A percentile compares a stretch with the other conserved stretches of the same genome.
Evolutionary conservation across 2,113 vertebrate species (phyloP).

Genomic region (Bettongia penicillata): DNA sequence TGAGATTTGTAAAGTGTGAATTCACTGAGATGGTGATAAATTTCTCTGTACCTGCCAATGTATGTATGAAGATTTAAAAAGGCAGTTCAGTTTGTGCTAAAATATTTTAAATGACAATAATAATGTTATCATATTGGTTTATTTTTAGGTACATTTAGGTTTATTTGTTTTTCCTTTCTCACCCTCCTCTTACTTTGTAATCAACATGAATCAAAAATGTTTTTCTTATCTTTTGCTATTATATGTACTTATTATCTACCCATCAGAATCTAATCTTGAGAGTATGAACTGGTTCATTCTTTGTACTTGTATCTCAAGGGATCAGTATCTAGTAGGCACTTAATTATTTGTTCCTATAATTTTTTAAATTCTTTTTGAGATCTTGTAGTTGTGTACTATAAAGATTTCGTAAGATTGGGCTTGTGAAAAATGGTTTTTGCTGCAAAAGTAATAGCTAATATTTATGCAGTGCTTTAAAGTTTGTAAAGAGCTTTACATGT

Average conservation of each 20-base stretch:
- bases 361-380: not conserved
- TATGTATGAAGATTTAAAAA: not conserved
- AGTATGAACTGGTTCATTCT: not conserved
- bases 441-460: not conserved
- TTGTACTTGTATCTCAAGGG: not conserved
- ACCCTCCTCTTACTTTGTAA: not conserved
- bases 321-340: not conserved
- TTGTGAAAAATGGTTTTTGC: not conserved
- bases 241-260: not conserved
- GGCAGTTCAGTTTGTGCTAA: not conserved
- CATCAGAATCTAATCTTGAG: not conserved
- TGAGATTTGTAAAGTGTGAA: not conserved
- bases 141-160: not conserved
- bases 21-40: not conserved
- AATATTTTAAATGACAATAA: not conserved
- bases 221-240: not conserved
- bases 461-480: not conserved
- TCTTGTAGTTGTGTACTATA: not conserved
- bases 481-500: not conserved
- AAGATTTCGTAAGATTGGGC: not conserved
- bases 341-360: not conserved
- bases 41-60: not conserved
- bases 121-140: not conserved
- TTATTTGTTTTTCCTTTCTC: not conserved
- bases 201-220: not conserved